Evolutionary conservation across 2,888 invertebrate species (phyloP).

Genomic region (Drosophila mulleri): DNA sequence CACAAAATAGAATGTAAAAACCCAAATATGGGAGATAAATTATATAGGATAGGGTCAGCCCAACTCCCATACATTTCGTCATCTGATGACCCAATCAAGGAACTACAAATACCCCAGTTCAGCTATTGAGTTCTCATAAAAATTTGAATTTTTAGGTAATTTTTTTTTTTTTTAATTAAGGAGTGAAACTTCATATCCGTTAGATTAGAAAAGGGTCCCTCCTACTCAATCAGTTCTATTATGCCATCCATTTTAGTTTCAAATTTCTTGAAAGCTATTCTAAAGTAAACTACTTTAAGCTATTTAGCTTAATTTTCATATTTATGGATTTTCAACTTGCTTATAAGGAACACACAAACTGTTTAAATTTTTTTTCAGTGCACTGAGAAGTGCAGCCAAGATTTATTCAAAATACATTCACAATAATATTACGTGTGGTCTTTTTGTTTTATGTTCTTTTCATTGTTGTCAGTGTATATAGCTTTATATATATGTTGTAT

Average conservation of each 20-base stretch:
- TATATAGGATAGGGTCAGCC: neutral
- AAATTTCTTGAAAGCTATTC: no score
- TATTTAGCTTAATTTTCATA: neutral
- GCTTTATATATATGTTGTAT: neutral
- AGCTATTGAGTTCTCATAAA: no score
- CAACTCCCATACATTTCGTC: no score
- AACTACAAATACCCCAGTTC: no score
- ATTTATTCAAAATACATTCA: slow-evolving; percentile 72
- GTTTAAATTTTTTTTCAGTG: slow-evolving; percentile 33
- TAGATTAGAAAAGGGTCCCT: neutral
- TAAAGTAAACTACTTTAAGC: no score
- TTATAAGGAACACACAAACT: neutral
- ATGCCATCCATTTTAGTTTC: no score
- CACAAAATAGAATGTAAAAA: no score
- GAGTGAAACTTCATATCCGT: neutral
- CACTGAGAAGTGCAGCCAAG: slow-evolving; percentile 46
- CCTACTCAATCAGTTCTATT: neutral
- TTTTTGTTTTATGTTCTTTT: slow-evolving; percentile 13
- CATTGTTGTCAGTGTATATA: slow-evolving; percentile 25
- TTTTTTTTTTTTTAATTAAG: neutral
- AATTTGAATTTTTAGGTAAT: neutral
- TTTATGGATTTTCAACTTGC: no score
- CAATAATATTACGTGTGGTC: slow-evolving; percentile 60
- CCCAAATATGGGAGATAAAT: neutral
- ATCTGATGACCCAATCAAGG: no score